phyloP scores from a whole-genome alignment of 2,888 invertebrate species.

The Serripes groenlandicus region DNA sequence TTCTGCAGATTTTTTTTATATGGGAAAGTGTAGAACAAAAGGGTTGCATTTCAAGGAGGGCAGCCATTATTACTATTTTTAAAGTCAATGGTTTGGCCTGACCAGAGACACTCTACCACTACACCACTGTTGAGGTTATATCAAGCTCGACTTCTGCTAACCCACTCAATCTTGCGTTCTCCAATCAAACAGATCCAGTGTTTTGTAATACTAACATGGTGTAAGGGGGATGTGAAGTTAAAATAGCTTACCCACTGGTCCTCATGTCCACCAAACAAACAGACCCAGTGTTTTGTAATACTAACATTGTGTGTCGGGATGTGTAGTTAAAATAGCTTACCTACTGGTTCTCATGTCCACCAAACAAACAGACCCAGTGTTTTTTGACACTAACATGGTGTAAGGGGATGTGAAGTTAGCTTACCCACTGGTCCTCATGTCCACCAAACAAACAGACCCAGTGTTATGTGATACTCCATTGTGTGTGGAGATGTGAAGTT shows the following conservation, averaged over 20 bases:
- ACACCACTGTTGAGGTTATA: too few species aligned
- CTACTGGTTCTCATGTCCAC: slow-evolving; percentile 83
- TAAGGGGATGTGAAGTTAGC: slow-evolving; percentile 77
- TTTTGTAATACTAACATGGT: too few species aligned
- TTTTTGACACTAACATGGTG: slow-evolving; percentile 84
- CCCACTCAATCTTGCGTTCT: too few species aligned
- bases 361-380: slow-evolving; percentile 84
- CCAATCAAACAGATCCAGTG: too few species aligned
- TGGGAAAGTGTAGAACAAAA: too few species aligned
- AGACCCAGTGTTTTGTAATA: slow-evolving; percentile 85
- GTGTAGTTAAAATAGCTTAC: slow-evolving; percentile 80
- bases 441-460: slow-evolving; percentile 85
- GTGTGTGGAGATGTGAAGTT: slow-evolving; percentile 79
- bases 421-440: slow-evolving; percentile 81
- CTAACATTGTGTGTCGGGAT: slow-evolving; percentile 80
- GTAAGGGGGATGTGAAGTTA: not conserved
- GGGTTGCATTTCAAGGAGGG: too few species aligned
- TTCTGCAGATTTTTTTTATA: too few species aligned
- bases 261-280: slow-evolving; percentile 85
- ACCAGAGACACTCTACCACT: too few species aligned
- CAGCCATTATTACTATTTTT: too few species aligned
- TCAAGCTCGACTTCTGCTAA: too few species aligned
- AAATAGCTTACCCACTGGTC: slow-evolving; percentile 70
- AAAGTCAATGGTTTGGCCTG: too few species aligned
- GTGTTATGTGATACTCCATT: slow-evolving; percentile 84